A percentile compares a stretch with the other conserved stretches of the same genome.
These are phyloP conservation scores for Sinocyclocheilus grahami DNA, from an alignment of 2,113 vertebrate species.

Conservation along the genomic window DNA sequence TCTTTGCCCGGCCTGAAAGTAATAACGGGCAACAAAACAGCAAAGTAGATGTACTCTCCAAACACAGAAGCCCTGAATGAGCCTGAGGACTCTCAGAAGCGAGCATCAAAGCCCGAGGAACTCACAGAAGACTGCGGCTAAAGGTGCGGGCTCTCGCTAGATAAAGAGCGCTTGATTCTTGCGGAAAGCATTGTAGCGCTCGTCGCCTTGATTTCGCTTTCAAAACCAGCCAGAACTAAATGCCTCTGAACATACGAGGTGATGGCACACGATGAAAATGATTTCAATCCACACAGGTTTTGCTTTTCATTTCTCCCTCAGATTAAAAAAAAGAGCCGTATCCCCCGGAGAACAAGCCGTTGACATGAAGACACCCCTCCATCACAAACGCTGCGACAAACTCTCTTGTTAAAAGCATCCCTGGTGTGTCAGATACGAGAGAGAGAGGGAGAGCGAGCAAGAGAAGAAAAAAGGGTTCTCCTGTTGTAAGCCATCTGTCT, in stretches of 20 bases:
- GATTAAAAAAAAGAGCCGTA: slow-evolving; percentile 37
- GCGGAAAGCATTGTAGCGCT: slow-evolving; percentile 42
- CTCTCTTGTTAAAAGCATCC: slow-evolving; percentile 58
- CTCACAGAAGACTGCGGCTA: slow-evolving; percentile 51
- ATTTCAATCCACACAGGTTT: slow-evolving; percentile 55
- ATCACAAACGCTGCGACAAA: slow-evolving; percentile 52
- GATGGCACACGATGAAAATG: slow-evolving; percentile 63
- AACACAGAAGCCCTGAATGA: slow-evolving; percentile 45
- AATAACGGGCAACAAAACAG: slow-evolving; percentile 28
- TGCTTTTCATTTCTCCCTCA: slow-evolving; percentile 52
- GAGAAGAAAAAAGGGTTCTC: slow-evolving; percentile 37
- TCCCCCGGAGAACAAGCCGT: slow-evolving; percentile 47
- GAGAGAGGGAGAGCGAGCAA: slow-evolving; percentile 37
- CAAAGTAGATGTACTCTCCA: slow-evolving; percentile 38
- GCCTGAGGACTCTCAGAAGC: slow-evolving; percentile 52
- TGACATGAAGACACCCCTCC: slow-evolving; percentile 58
- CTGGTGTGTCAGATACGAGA: slow-evolving; percentile 57
- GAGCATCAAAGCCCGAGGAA: slow-evolving; percentile 53
- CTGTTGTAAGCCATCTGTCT: slow-evolving; percentile 64
- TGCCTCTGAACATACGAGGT: slow-evolving; percentile 49
- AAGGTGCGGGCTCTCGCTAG: slow-evolving; percentile 62
- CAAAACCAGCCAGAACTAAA: slow-evolving; percentile 54
- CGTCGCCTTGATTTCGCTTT: slow-evolving; percentile 51
- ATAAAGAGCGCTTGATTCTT: slow-evolving; percentile 60
- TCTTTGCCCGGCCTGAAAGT: slow-evolving; percentile 21